Evolutionary conservation across 2,113 vertebrate species (phyloP).

Genomic region (Haemorhous mexicanus): DNA sequence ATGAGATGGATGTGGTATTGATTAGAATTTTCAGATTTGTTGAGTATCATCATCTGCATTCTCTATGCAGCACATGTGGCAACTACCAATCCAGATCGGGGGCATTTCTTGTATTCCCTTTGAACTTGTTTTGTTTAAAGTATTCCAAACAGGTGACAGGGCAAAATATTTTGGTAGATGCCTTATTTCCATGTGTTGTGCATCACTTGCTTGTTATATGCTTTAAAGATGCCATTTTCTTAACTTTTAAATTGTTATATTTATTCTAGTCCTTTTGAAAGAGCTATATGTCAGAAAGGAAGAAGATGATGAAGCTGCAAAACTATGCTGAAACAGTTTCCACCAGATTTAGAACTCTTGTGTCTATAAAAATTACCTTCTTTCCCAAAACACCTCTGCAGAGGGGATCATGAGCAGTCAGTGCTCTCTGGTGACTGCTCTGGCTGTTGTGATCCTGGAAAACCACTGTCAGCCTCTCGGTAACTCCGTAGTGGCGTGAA

Average conservation of each 20-base stretch:
- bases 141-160: neutral
- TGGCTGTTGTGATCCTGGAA: neutral
- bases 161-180: neutral
- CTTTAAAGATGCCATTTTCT: neutral
- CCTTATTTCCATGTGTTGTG: neutral
- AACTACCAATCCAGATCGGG: rapidly evolving
- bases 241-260: neutral
- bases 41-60: neutral
- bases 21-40: neutral
- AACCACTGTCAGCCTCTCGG: rapidly evolving
- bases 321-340: neutral
- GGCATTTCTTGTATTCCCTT: rapidly evolving
- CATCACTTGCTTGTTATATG: neutral
- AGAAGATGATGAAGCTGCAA: neutral
- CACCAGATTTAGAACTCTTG: neutral
- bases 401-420: neutral
- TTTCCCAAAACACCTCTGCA: neutral
- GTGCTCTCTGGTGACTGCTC: neutral
- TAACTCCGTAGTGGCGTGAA: rapidly evolving
- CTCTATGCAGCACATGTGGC: neutral
- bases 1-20: slow-evolving; percentile 21
- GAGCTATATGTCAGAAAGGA: neutral
- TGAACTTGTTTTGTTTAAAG: neutral
- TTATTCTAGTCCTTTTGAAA: neutral
- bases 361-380: neutral